Conservation (phyloP, 2,888 invertebrate genomes). For the Panopea generosa region DNA sequence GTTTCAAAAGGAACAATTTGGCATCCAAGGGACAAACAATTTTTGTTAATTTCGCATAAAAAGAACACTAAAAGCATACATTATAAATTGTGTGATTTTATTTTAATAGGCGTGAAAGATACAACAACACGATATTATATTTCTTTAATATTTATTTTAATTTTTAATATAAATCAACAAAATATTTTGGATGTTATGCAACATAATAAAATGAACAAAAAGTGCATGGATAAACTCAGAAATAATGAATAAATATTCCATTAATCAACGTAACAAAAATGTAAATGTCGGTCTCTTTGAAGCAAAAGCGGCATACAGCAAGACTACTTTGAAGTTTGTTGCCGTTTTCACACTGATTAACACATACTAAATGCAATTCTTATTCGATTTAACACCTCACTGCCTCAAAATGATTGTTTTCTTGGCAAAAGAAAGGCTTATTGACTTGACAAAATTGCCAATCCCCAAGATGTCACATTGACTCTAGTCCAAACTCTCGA, state of each 20-base stretch:
- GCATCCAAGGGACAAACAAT: too few relatives aligned
- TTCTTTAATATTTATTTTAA: too few relatives aligned
- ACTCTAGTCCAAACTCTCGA: slow-evolving; percentile 1
- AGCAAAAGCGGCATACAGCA: slow-evolving; percentile 6
- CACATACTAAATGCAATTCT: slow-evolving; percentile 62
- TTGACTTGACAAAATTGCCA: slow-evolving; percentile 64
- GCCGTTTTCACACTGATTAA: slow-evolving; percentile 60
- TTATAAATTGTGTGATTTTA: too few relatives aligned
- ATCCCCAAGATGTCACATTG: slow-evolving; percentile 44
- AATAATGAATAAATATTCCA: slow-evolving; percentile 10
- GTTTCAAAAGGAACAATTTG: too few relatives aligned
- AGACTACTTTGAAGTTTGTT: slow-evolving; percentile 36
- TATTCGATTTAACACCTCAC: slow-evolving; percentile 64
- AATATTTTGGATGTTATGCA: too few relatives aligned
- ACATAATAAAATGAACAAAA: background rate
- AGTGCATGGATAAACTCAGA: background rate
- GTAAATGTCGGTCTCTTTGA: slow-evolving; percentile 18
- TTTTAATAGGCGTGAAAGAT: too few relatives aligned
- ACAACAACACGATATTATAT: too few relatives aligned
- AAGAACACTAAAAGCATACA: too few relatives aligned
- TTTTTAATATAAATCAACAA: too few relatives aligned
- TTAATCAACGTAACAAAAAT: slow-evolving; percentile 30
- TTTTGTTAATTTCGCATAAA: too few relatives aligned
- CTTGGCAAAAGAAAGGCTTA: slow-evolving; percentile 48
- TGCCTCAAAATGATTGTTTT: slow-evolving; percentile 61